Conservation (phyloP, 2,797 vertebrate genomes). For the Falco peregrinus region DNA sequence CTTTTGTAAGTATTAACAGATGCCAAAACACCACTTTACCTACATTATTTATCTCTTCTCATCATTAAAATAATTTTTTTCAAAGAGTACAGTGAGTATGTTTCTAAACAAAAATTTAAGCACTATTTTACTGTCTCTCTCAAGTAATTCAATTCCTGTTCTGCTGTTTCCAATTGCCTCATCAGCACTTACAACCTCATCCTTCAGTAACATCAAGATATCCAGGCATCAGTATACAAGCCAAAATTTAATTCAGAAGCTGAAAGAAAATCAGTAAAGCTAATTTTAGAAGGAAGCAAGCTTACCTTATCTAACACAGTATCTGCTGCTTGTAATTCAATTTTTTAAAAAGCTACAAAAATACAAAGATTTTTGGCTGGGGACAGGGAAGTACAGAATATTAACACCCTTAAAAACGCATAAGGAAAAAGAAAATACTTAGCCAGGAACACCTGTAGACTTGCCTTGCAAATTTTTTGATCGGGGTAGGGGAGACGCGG, state of each 20-base stretch:
- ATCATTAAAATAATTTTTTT: not conserved
- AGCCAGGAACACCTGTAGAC: not conserved
- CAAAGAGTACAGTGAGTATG: not conserved
- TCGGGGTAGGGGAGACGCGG: too few species aligned
- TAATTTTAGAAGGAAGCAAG: conserved; percentile 18
- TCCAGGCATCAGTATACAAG: conserved; percentile 32
- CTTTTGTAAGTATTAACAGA: not conserved
- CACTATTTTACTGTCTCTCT: conserved; percentile 28
- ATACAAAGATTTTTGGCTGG: not conserved
- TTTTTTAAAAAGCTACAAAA: not conserved
- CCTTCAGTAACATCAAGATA: conserved; percentile 60
- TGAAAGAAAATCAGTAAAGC: conserved; percentile 45
- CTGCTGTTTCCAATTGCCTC: conserved; percentile 50
- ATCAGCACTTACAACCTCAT: conserved; percentile 45
- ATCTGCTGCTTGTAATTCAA: not conserved
- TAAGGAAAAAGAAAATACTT: not conserved
- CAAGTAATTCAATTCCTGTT: conserved; percentile 51
- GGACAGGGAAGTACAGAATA: not conserved
- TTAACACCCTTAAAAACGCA: not conserved
- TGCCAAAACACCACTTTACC: not conserved
- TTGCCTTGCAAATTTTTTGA: not conserved
- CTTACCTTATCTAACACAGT: conserved; percentile 21
- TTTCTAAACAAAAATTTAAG: not conserved
- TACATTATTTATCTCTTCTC: not conserved
- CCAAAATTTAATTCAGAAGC: conserved; percentile 50